Base-by-base conservation (phyloP, 2,113 vertebrate species). In the Atractosteus spatula region DNA sequence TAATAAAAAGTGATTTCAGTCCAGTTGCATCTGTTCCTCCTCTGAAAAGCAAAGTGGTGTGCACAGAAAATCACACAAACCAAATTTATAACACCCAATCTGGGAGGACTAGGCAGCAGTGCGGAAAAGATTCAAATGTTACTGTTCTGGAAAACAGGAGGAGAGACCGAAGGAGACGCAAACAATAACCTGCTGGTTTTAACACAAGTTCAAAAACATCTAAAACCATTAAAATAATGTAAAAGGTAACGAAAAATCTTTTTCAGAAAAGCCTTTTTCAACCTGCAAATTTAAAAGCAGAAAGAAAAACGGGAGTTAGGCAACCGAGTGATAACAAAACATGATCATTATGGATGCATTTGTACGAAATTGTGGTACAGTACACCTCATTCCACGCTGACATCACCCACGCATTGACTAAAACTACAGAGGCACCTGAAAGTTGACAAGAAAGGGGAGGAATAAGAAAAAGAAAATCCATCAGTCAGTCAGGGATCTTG, bases 341-440 rank as follows among this genome's bases (percentile, higher is more conserved):
- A 90, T 77, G 84, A 91, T 91, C 87, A 90, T 92, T 92, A 91
- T 84, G 81, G 87, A 80, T 87, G 87, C 85, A 88, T 92, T 90
- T 90, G 88, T 89, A 87, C 87, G 82, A 88, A 92, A 90, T 84
- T 78, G 87, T 80, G 88, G 86, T 84, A 87, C 86, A 84, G 86
- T 86, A 90, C 89, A 88, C 83, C 84, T 86, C 79, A 80, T 86
- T 88, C 79, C 68, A 72, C 71, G 78, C 84, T 76, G 86, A 87
- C 89, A 87, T 89, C 89, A 86, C 89, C 87, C 87, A 89, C 87
- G 84, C 89, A 80, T 80, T 83, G 78, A 83, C 80, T 80, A 77
- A 29, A 81, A 89, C 89, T 88, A 92, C 90, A 90, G 86, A 91
- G 86, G 87, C 80, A 89, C 85, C 89, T 84, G 59, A 82, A 84